Evolutionary conservation across 2,797 vertebrate species (phyloP).

Genomic region (Paguma larvata): DNA sequence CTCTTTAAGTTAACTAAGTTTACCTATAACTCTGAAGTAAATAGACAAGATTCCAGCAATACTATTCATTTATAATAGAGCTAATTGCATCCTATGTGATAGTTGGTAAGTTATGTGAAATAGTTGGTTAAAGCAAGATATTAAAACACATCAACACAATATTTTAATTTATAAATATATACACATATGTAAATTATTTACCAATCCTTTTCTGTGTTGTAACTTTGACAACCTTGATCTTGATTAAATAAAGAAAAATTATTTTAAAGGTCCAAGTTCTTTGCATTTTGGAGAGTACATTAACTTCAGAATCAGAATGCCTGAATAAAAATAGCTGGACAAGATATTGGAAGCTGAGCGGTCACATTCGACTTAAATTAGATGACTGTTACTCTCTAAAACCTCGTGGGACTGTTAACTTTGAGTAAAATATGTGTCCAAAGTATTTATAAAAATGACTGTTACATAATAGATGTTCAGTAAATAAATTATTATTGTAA

Average conservation of each 20-base stretch:
- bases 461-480: neutral
- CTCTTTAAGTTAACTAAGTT: neutral
- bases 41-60: neutral
- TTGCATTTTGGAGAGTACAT: neutral
- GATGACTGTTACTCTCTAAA: neutral
- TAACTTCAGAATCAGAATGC: neutral
- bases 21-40: neutral
- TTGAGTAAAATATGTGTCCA: neutral
- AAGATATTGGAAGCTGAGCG: neutral
- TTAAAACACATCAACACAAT: neutral
- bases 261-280: neutral
- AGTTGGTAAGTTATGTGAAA: neutral
- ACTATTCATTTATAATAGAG: neutral
- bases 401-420: neutral
- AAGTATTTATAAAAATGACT: neutral
- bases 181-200: neutral
- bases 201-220: neutral
- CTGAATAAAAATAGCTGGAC: neutral
- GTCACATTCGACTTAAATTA: neutral
- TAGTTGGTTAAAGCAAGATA: neutral
- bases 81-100: neutral
- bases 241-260: neutral
- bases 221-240: neutral
- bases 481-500: neutral
- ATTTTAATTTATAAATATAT: neutral